Evolutionary conservation across 2,888 invertebrate genomes (phyloP), one percentile per base, ranked within the genome.

Genomic region (Aradus depressus): DNA sequence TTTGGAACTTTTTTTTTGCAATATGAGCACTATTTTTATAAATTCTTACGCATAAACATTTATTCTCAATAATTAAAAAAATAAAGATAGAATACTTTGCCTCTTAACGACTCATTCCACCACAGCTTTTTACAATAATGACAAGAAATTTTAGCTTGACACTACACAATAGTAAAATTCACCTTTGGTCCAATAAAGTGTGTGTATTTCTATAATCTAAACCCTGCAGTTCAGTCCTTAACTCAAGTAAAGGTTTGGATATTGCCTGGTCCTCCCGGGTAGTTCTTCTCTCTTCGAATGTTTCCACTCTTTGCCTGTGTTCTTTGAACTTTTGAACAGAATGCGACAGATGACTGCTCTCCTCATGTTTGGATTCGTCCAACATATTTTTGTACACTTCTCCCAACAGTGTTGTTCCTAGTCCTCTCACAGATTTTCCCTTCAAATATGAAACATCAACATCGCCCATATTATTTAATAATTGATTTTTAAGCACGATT

Each of bases 351-450:
- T 22, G 19, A 23, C 21, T 23, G 23, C 10, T 35, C 18, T 28
- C 35, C 21, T 35, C 28, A 44, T 26, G 25, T 8, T 26, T 51
- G 4, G 31, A 6, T 32, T 39, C 45, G 5, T 23, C 14, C 19
- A 57, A 50, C 51, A 54, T 44, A 18, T 77, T 77, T 57, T 68
- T 70, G 48, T 73, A 64, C 28, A 73, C 62, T 14, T 65, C 66
- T 2, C 65, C 60, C 51, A 62, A 64, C n/a, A 71, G 54, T 16
- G 68, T 66, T 44, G 65, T 64, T 56, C 67, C 81, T 54, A 87
- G 87, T 39, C 79, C 79, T 63, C 74, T 78, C 4, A 84, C 84
- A 2, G 85, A 84, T 72, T 81, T 84, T 44, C 84, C 84, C n/a
- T n/a, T n/a, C n/a, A n/a, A n/a, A n/a, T n/a, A n/a, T n/a, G n/a